Evolutionary conservation across 2,113 vertebrate species (phyloP).

Genomic region (Carassius carassius): DNA sequence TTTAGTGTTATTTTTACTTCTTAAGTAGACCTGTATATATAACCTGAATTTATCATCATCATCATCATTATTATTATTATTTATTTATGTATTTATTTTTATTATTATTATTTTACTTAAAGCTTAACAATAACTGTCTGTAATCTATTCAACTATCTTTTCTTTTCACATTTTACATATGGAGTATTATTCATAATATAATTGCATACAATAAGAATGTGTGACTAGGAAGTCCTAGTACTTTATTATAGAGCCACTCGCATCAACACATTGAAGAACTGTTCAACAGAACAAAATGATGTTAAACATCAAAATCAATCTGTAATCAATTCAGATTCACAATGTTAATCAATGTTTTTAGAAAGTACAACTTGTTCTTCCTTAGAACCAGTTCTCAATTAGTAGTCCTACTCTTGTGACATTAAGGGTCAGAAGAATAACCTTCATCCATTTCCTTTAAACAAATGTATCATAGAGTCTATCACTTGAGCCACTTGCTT

Average conservation of each 20-base stretch:
- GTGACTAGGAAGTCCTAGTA: not conserved
- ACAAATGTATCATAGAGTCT: constrained; percentile 11
- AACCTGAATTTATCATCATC: too few species aligned
- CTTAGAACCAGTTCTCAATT: not conserved
- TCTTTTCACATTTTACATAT: not conserved
- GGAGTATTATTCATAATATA: not conserved
- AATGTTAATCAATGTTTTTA: not conserved
- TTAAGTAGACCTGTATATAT: too few species aligned
- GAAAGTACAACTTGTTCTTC: not conserved
- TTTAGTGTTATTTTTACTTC: not conserved
- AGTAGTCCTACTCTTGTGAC: not conserved
- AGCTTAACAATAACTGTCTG: not conserved
- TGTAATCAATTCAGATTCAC: not conserved
- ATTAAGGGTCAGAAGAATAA: not conserved
- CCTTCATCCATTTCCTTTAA: not conserved
- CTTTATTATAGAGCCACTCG: not conserved
- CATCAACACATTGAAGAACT: not conserved
- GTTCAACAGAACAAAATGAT: not conserved
- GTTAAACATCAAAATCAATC: not conserved
- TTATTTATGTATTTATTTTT: too few species aligned
- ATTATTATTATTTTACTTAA: too few species aligned
- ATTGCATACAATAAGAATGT: not conserved
- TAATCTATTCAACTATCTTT: not conserved
- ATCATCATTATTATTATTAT: not conserved
- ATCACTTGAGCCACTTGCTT: constrained; percentile 45